Conservation (phyloP, 2,888 invertebrate genomes). For the Schizotus pectinicornis region DNA sequence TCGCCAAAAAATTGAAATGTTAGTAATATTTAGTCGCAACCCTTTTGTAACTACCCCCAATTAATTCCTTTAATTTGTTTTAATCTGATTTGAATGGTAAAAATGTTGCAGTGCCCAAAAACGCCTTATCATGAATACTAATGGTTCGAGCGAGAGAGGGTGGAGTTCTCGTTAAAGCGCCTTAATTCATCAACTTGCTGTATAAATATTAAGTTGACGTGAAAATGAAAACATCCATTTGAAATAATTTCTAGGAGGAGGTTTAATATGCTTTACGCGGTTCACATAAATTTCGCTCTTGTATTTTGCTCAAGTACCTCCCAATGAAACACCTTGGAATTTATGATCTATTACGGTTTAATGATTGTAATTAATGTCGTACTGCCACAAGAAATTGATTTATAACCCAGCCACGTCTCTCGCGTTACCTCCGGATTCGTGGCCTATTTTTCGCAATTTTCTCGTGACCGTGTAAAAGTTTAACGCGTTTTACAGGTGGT, state of each 20-base stretch:
- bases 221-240: conserved; percentile 16
- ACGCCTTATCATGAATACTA: conserved; percentile 13
- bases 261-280: conserved; percentile 16
- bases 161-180: conserved; percentile 5
- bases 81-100: conserved; percentile 13
- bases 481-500: background rate
- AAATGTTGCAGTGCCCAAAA: conserved; percentile 8
- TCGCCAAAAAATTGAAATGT: too few species aligned
- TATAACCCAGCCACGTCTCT: conserved; percentile 16
- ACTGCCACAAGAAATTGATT: conserved; percentile 14
- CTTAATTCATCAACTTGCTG: conserved; percentile 5
- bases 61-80: conserved; percentile 8
- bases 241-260: background rate
- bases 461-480: background rate
- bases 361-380: conserved; percentile 24
- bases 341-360: conserved; percentile 25
- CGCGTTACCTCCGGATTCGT: conserved; percentile 1
- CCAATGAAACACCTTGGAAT: conserved; percentile 24
- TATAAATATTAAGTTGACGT: conserved; percentile 12
- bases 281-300: conserved; percentile 13
- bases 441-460: background rate
- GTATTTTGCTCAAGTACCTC: conserved; percentile 3
- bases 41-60: too few species aligned
- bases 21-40: too few species aligned
- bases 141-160: background rate